These are phyloP conservation scores for Sinosuthora webbiana DNA, from an alignment of 2,113 vertebrate species.

Conservation along the genomic window DNA sequence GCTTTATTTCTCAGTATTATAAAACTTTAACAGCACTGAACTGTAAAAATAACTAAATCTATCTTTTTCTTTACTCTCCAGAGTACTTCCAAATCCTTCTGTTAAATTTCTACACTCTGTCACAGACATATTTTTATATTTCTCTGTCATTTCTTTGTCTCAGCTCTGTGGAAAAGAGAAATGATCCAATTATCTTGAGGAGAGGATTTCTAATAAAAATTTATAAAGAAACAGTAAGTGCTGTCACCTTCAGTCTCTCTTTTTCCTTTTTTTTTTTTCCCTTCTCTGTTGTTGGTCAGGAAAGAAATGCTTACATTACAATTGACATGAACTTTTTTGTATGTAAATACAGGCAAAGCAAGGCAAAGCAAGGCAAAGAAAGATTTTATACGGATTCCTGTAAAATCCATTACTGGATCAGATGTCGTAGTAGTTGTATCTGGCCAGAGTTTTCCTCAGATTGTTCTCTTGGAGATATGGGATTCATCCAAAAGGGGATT, in stretches of 20 bases:
- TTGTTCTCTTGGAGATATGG: not conserved
- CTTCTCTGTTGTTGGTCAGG: not conserved
- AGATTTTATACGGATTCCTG: not conserved
- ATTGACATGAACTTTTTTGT: not conserved
- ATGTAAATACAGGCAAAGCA: not conserved
- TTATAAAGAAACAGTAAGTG: not conserved
- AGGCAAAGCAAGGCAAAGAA: not conserved
- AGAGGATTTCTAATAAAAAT: not conserved
- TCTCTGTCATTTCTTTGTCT: not conserved
- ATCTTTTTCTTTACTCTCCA: not conserved
- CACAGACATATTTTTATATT: not conserved
- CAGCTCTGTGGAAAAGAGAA: not conserved
- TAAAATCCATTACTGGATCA: not conserved
- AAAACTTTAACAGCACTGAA: not conserved
- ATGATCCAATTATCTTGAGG: not conserved
- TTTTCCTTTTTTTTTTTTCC: rapidly evolving
- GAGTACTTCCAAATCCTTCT: not conserved
- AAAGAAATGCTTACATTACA: not conserved
- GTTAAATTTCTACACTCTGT: not conserved
- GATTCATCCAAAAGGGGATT: not conserved
- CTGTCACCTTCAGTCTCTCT: not conserved
- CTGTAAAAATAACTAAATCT: constrained; percentile 9
- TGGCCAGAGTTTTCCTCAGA: not conserved
- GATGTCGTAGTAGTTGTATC: not conserved
- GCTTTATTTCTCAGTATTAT: not conserved